Evolutionary conservation across 1,140 invertebrate genomes (phyloP).

Genomic region (Drosophila rufa): DNA sequence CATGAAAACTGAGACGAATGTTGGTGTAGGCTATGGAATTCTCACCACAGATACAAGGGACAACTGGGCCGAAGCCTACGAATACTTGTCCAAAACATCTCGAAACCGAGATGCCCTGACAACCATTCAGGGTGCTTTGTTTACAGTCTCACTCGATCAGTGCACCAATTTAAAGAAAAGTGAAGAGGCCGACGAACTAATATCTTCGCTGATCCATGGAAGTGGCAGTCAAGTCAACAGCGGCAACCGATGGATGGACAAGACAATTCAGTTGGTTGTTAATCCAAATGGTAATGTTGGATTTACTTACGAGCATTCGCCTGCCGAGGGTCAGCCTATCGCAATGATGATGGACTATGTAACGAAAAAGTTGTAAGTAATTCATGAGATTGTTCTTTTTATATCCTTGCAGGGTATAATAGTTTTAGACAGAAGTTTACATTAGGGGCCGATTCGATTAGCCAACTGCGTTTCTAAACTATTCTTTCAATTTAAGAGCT

Average conservation of each 20-base stretch:
- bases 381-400: neutral
- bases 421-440: too few relatives aligned
- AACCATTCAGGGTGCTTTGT: constrained; percentile 91
- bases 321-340: constrained; percentile 95
- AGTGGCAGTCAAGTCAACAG: constrained; percentile 89
- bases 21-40: constrained; percentile 89
- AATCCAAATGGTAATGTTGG: constrained; percentile 93
- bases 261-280: constrained; percentile 94
- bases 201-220: constrained; percentile 90
- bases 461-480: too few relatives aligned
- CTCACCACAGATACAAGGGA: constrained; percentile 93
- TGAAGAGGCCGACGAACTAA: constrained; percentile 85
- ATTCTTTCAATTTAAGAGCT: too few relatives aligned
- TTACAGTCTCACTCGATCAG: constrained; percentile 93
- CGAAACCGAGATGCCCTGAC: constrained; percentile 86
- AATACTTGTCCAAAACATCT: constrained; percentile 88
- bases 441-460: too few relatives aligned
- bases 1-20: constrained; percentile 84
- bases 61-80: constrained; percentile 92
- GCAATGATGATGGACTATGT: constrained; percentile 93
- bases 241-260: constrained; percentile 95
- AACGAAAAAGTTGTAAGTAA: constrained; percentile 85
- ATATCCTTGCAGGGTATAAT: too few relatives aligned
- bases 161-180: constrained; percentile 85
- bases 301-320: constrained; percentile 97